Percentiles rank a stretch among this genome's conserved stretches.
Conservation (phyloP, 2,113 vertebrate species). For the Gymnogyps californianus region DNA sequence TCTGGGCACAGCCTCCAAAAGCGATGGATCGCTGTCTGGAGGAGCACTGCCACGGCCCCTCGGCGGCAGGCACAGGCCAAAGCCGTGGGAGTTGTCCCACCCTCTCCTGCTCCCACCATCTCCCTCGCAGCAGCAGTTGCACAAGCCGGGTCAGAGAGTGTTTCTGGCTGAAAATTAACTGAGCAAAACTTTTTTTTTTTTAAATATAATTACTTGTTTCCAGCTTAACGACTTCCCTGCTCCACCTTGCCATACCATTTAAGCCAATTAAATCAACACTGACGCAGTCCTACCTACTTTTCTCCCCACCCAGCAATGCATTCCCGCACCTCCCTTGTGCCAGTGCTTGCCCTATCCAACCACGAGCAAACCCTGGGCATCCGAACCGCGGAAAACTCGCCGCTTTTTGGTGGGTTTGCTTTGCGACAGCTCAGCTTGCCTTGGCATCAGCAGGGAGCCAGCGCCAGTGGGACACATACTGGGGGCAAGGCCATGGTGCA, state of each 20-base stretch:
- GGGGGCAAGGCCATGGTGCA: neutral
- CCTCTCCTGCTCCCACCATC: neutral
- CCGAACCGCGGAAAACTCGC: rapidly evolving
- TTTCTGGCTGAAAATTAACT: slow-evolving; percentile 11
- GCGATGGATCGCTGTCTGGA: too few relatives aligned
- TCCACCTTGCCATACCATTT: neutral
- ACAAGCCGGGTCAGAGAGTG: neutral
- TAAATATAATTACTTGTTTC: neutral
- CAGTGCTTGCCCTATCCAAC: neutral
- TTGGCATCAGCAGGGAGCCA: neutral
- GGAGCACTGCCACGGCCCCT: neutral
- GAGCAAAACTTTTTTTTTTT: neutral
- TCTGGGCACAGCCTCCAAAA: neutral
- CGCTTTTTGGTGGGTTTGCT: neutral
- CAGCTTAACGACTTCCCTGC: slow-evolving; percentile 22
- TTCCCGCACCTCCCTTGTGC: neutral
- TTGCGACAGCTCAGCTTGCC: neutral
- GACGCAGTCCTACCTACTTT: neutral
- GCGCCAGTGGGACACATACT: rapidly evolving
- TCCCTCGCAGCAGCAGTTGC: neutral
- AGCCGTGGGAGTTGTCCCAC: rapidly evolving
- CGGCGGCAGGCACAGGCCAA: rapidly evolving
- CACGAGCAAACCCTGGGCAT: rapidly evolving
- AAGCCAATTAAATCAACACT: neutral
- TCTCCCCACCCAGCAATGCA: neutral